Conservation (phyloP, 2,113 vertebrate genomes). For the Struthio camelus region DNA sequence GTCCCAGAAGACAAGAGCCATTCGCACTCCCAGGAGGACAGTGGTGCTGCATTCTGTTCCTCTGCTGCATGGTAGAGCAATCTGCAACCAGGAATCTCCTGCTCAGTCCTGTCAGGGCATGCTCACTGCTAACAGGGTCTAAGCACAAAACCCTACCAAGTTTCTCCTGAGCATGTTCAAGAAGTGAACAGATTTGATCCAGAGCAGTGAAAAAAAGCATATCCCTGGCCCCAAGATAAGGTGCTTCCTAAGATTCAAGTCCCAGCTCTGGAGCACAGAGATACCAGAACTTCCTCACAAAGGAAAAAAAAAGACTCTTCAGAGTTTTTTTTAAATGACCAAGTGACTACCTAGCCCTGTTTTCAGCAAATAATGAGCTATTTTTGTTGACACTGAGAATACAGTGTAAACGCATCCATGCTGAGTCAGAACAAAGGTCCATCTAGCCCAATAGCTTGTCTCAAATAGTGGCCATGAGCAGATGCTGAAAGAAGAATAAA, state of each 20-base stretch:
- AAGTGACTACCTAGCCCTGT: background rate
- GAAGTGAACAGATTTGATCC: background rate
- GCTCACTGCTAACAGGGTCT: background rate
- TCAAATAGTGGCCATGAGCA: background rate
- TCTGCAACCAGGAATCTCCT: background rate
- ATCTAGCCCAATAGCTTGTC: background rate
- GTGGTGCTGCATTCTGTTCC: background rate
- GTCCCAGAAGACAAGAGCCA: background rate
- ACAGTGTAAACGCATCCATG: background rate
- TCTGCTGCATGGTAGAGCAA: background rate
- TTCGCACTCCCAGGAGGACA: background rate
- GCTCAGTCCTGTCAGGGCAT: background rate
- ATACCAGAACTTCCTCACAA: background rate
- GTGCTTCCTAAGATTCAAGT: background rate
- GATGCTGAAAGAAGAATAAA: background rate
- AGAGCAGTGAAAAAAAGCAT: rapidly evolving
- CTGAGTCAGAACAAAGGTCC: background rate
- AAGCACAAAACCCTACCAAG: background rate
- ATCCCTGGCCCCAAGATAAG: background rate
- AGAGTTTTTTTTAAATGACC: background rate
- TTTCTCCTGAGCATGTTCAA: background rate
- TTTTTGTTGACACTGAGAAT: background rate
- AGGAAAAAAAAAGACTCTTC: background rate
- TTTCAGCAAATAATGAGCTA: background rate
- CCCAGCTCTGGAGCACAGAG: background rate